Evolutionary conservation across 2,888 invertebrate genomes (phyloP).

Genomic region (Drosophila atripex): DNA sequence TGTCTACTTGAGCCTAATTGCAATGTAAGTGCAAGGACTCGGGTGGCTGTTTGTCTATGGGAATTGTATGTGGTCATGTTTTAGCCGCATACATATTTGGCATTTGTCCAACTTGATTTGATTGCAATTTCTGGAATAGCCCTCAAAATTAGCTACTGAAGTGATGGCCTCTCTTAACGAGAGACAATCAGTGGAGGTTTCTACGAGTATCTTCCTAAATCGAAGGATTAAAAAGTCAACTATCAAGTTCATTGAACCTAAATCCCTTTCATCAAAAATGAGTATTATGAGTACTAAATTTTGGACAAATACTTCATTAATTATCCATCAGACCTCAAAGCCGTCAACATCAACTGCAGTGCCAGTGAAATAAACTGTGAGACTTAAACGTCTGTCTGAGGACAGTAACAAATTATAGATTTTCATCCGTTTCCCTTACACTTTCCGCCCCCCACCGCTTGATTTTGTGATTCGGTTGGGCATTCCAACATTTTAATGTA

Average conservation of each 20-base stretch:
- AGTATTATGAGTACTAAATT: too few relatives aligned
- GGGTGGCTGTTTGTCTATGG: background rate
- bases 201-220: too few relatives aligned
- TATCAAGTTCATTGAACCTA: too few relatives aligned
- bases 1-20: constrained; percentile 46
- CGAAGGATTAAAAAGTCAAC: too few relatives aligned
- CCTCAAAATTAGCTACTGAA: background rate
- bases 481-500: constrained; percentile 14
- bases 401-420: constrained; percentile 9
- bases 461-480: constrained; percentile 5
- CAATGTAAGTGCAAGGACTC: constrained; percentile 29
- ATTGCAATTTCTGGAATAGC: background rate
- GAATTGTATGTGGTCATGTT: constrained; percentile 7
- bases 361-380: background rate
- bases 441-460: constrained; percentile 1
- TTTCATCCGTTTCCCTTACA: constrained; percentile 11
- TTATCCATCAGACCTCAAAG: constrained; percentile 6
- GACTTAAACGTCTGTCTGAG: constrained; percentile 11
- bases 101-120: background rate
- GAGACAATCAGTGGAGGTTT: background rate
- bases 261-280: too few relatives aligned
- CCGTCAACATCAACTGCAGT: too few relatives aligned
- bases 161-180: background rate
- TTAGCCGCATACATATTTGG: background rate
- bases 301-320: background rate